Conservation (phyloP, 2,888 invertebrate genomes). For the Volucella inanis region DNA sequence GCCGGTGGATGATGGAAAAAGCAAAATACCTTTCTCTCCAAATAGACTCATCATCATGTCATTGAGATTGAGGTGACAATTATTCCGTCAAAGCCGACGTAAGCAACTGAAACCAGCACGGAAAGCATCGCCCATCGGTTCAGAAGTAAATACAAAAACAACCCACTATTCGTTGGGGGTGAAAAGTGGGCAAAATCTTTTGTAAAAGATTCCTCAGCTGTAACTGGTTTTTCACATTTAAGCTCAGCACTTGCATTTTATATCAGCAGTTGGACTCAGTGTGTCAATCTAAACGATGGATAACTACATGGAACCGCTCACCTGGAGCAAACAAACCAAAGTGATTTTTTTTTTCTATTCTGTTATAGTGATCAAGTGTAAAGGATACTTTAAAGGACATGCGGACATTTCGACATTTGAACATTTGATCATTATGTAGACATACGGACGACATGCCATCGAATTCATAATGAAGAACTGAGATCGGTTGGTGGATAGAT, state of each 20-base stretch:
- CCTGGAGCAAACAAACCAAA: not conserved
- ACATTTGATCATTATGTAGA: no score
- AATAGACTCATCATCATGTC: slow-evolving; percentile 66
- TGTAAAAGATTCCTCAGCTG: slow-evolving; percentile 82
- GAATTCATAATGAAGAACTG: slow-evolving; percentile 80
- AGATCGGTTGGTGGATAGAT: slow-evolving; percentile 82
- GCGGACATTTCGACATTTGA: no score
- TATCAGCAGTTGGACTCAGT: slow-evolving; percentile 66
- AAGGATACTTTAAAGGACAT: slow-evolving; percentile 55
- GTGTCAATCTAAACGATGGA: slow-evolving; percentile 70
- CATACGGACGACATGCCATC: not conserved
- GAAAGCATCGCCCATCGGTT: not conserved
- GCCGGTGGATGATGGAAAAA: slow-evolving; percentile 17
- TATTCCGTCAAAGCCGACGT: slow-evolving; percentile 22
- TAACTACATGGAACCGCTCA: slow-evolving; percentile 34
- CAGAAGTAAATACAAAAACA: slow-evolving; percentile 6
- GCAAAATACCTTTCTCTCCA: slow-evolving; percentile 58
- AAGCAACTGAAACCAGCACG: not conserved
- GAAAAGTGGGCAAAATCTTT: slow-evolving; percentile 76
- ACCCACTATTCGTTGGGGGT: slow-evolving; percentile 35
- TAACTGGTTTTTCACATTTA: slow-evolving; percentile 82
- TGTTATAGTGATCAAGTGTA: slow-evolving; percentile 49
- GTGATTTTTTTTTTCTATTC: not conserved
- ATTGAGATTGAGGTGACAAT: slow-evolving; percentile 66
- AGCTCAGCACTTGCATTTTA: slow-evolving; percentile 76